These are phyloP conservation scores for Galago senegalensis DNA, from an alignment of 2,797 vertebrate species.

Conservation along the genomic window DNA sequence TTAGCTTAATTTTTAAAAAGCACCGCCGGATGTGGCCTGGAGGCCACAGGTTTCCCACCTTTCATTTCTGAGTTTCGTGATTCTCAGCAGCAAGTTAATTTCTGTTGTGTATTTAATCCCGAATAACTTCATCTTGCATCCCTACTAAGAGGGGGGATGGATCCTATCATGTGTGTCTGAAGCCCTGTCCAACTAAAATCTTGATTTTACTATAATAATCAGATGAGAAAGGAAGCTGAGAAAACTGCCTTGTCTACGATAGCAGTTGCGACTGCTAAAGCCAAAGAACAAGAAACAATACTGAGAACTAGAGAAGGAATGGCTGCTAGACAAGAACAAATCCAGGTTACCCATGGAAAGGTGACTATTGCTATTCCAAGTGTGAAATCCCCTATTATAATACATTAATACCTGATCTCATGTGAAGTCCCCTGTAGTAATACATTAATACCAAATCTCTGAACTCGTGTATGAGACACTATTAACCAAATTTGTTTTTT, in stretches of 20 bases:
- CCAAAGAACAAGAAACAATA: slow-evolving; percentile 83
- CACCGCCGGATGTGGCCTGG: background rate
- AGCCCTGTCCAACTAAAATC: slow-evolving; percentile 73
- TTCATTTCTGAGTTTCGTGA: slow-evolving; percentile 43
- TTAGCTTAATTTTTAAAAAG: slow-evolving; percentile 57
- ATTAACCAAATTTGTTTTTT: slow-evolving; percentile 69
- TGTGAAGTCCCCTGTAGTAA: slow-evolving; percentile 56
- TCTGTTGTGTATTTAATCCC: slow-evolving; percentile 27
- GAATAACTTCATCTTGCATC: slow-evolving; percentile 68
- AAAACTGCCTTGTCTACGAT: slow-evolving; percentile 84
- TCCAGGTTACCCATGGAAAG: slow-evolving; percentile 82
- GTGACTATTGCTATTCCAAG: slow-evolving; percentile 76
- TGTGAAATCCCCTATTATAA: slow-evolving; percentile 62
- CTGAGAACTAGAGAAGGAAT: slow-evolving; percentile 83
- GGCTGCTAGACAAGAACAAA: slow-evolving; percentile 83
- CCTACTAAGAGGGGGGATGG: background rate
- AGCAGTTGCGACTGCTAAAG: slow-evolving; percentile 84
- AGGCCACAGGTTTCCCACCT: background rate
- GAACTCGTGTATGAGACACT: slow-evolving; percentile 44
- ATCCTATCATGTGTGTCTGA: slow-evolving; percentile 61
- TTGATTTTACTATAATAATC: slow-evolving; percentile 89
- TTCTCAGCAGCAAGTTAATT: slow-evolving; percentile 52
- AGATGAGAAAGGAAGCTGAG: slow-evolving; percentile 91
- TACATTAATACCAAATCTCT: slow-evolving; percentile 68
- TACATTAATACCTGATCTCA: slow-evolving; percentile 50